Conservation (phyloP, 1,140 invertebrate species). For the Phocides pigmalion region DNA sequence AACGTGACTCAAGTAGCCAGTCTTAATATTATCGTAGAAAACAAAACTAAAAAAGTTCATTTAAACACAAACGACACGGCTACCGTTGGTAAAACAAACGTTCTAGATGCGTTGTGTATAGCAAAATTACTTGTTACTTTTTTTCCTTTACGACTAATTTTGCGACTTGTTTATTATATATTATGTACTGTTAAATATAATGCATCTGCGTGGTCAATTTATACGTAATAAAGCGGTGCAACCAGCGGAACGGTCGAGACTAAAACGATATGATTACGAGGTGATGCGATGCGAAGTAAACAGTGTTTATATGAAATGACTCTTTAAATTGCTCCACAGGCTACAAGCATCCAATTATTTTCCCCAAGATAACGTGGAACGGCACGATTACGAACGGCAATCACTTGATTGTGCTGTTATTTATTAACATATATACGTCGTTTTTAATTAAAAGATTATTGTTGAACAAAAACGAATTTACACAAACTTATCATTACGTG, state of each 20-base stretch:
- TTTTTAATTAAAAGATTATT: too few species aligned
- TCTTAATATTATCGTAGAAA: too few species aligned
- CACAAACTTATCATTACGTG: too few species aligned
- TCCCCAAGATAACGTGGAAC: not conserved
- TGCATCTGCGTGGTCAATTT: slow-evolving; percentile 37
- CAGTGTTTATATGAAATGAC: slow-evolving; percentile 45
- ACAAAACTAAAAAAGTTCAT: too few species aligned
- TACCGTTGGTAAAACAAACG: too few species aligned
- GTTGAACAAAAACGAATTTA: too few species aligned
- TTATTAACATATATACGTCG: not conserved
- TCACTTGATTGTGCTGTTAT: not conserved
- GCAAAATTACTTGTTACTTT: not conserved
- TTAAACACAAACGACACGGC: too few species aligned
- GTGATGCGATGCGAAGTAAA: slow-evolving; percentile 35
- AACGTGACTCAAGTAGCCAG: too few species aligned
- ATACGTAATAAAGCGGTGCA: slow-evolving; percentile 43
- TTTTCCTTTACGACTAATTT: not conserved
- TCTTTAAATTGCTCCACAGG: slow-evolving; percentile 21
- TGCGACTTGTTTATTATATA: not conserved
- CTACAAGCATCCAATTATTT: slow-evolving; percentile 33
- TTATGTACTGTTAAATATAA: slow-evolving; percentile 14
- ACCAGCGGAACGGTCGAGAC: slow-evolving; percentile 48
- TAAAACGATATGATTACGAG: slow-evolving; percentile 14
- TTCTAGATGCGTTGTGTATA: too few species aligned
- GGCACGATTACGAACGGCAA: slow-evolving; percentile 3